These are phyloP conservation scores for Catocala sponsa DNA, from an alignment of 2,888 invertebrate genomes.

Conservation along the genomic window DNA sequence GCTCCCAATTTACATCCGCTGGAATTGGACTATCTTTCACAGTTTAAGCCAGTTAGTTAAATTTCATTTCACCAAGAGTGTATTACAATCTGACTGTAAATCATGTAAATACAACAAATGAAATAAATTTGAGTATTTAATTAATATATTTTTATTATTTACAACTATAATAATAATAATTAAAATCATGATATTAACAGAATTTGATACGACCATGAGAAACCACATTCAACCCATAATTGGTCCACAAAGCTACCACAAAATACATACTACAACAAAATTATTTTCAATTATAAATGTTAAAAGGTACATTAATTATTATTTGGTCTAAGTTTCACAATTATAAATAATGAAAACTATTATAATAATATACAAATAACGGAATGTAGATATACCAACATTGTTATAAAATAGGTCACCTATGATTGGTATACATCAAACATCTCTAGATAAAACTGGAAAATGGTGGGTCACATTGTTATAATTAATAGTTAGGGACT, in stretches of 20 bases:
- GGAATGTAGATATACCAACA: constrained; percentile 86
- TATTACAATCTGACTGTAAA: constrained; percentile 5
- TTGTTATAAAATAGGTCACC: constrained; percentile 74
- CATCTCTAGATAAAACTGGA: constrained; percentile 85
- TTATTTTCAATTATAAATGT: constrained; percentile 79
- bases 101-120: constrained; percentile 21
- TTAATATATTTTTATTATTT: constrained; percentile 86
- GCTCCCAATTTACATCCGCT: constrained; percentile 95
- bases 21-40: constrained; percentile 95
- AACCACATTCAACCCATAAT: constrained; percentile 81
- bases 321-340: constrained; percentile 88
- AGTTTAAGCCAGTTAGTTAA: constrained; percentile 83
- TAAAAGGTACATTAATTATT: constrained; percentile 88
- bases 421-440: constrained; percentile 80
- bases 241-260: constrained; percentile 87
- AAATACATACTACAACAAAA: constrained; percentile 78
- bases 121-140: constrained; percentile 69
- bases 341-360: constrained; percentile 84
- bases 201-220: constrained; percentile 79
- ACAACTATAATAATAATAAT: constrained; percentile 76
- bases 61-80: constrained; percentile 2
- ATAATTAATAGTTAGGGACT: constrained; percentile 68
- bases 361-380: constrained; percentile 84
- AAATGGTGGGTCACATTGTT: constrained; percentile 87
- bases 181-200: constrained; percentile 82